phyloP scores from a whole-genome alignment of 2,888 invertebrate species.

The Dicyrtoma fusca region DNA sequence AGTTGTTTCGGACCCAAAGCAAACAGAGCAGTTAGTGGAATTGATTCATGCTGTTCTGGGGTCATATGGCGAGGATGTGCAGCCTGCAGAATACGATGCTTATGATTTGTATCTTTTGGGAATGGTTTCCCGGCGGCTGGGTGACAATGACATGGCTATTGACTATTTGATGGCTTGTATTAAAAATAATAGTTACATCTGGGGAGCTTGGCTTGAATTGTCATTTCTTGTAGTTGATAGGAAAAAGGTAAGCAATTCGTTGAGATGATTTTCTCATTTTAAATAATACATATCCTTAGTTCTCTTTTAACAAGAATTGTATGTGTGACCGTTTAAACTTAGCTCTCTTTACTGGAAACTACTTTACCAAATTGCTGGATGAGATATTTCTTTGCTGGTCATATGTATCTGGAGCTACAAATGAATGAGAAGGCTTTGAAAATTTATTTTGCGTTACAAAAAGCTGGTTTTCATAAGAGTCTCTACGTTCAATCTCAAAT shows the following conservation, averaged over 20 bases:
- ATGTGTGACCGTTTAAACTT: conserved; percentile 41
- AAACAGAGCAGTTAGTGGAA: conserved; percentile 51
- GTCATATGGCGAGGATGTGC: conserved; percentile 48
- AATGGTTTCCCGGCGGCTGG: conserved; percentile 83
- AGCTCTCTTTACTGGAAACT: conserved; percentile 60
- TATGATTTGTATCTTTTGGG: conserved; percentile 88
- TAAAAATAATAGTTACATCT: conserved; percentile 78
- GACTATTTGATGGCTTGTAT: conserved; percentile 79
- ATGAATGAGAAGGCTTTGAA: conserved; percentile 68
- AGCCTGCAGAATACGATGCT: conserved; percentile 71
- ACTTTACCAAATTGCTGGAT: conserved; percentile 87
- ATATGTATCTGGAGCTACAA: conserved; percentile 86
- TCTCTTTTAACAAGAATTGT: neutral
- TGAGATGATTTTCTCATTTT: neutral
- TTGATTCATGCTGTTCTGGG: conserved; percentile 49
- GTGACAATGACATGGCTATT: conserved; percentile 76
- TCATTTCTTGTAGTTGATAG: conserved; percentile 81
- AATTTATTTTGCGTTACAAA: conserved; percentile 66
- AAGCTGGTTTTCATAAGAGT: conserved; percentile 82
- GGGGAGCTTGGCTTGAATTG: conserved; percentile 95
- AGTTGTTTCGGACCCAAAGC: conserved; percentile 54
- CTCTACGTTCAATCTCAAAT: conserved; percentile 89
- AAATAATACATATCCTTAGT: conserved; percentile 5
- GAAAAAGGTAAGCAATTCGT: conserved; percentile 65
- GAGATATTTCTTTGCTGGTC: conserved; percentile 86